phyloP scores from a whole-genome alignment of 2,888 invertebrate genomes.

The Latrodectus hesperus region DNA sequence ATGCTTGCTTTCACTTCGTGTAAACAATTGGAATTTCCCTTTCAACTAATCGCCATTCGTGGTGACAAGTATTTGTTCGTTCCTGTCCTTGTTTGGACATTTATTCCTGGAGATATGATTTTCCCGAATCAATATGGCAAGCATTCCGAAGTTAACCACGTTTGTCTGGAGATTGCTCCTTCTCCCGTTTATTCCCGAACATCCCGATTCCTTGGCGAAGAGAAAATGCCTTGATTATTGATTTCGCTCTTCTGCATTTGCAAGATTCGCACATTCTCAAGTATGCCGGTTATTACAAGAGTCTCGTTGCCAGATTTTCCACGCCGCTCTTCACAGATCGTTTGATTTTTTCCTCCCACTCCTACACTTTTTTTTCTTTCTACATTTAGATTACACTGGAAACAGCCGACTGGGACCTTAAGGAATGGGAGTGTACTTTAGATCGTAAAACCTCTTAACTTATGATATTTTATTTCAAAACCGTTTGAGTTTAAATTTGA shows the following conservation, averaged over 20 bases:
- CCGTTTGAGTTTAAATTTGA: too few species aligned
- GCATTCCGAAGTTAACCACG: slow-evolving; percentile 2
- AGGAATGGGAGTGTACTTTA: too few species aligned
- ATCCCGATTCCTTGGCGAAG: slow-evolving; percentile 8
- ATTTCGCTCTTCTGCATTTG: slow-evolving; percentile 24
- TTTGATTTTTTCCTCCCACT: not conserved
- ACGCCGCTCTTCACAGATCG: not conserved
- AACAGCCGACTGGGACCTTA: too few species aligned
- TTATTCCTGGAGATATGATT: not conserved
- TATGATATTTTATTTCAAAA: too few species aligned
- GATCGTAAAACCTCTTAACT: too few species aligned
- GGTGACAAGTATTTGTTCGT: too few species aligned
- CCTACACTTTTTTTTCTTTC: not conserved
- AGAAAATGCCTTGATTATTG: slow-evolving; percentile 42
- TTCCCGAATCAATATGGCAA: slow-evolving; percentile 13
- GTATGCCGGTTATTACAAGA: slow-evolving; percentile 20
- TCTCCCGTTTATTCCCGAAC: slow-evolving; percentile 19
- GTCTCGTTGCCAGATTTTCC: slow-evolving; percentile 1
- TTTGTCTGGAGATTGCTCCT: slow-evolving; percentile 9
- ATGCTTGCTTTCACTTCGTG: too few species aligned
- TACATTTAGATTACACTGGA: not conserved
- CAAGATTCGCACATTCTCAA: slow-evolving; percentile 35
- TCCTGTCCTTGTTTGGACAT: not conserved
- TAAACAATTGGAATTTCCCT: too few species aligned
- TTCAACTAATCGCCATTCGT: too few species aligned